Base-by-base conservation (phyloP, 2,888 invertebrate species). In the Abrostola triplasia region DNA sequence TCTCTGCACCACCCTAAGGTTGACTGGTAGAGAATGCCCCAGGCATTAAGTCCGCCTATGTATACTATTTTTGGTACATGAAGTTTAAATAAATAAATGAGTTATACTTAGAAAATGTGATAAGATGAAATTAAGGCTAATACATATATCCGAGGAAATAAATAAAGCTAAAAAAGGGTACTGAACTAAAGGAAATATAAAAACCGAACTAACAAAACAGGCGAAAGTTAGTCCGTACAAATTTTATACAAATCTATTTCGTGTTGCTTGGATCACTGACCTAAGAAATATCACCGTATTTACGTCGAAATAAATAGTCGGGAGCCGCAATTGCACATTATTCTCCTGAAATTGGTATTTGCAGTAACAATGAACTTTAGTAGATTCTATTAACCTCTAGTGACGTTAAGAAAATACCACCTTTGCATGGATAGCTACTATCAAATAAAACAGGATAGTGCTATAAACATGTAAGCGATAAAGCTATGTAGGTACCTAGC, bases 361-460 rank as follows among this genome's bases (percentile, higher is more conserved):
- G 54, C 57, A 64, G 50, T 67, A 59, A 53, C 62, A 70, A 71
- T 68, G 67, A 76, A 70, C 57, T 49, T 51, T 51, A 50, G 59
- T 63, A 60, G 52, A 55, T 59, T 76, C 56, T 73, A 55, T 67
- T 64, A 64, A 72, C 58, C 62, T 62, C 63, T 59, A 40, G 58
- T 51, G 41, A 65, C 59, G 64, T 63, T 61, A 67, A 67, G 69
- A 67, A 58, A 67, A 59, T 61, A 64, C 42, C 49, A 65, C 53
- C 51, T 66, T 64, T 59, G 61, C 35, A 41, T 59, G 24, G 41
- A 52, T 53, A 12, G 59, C 36, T 59, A 6, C 5, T 24, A 47
- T 47, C 9, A 13, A 47, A 47, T 47, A 7, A 42, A 44, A 44
- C 8, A 13, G 12, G 4, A 10, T 13, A 12, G 13, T 12, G 24